Evolutionary conservation across 2,113 vertebrate genomes (phyloP), one percentile per base, ranked within the genome.

Genomic region (Bungarus multicinctus): DNA sequence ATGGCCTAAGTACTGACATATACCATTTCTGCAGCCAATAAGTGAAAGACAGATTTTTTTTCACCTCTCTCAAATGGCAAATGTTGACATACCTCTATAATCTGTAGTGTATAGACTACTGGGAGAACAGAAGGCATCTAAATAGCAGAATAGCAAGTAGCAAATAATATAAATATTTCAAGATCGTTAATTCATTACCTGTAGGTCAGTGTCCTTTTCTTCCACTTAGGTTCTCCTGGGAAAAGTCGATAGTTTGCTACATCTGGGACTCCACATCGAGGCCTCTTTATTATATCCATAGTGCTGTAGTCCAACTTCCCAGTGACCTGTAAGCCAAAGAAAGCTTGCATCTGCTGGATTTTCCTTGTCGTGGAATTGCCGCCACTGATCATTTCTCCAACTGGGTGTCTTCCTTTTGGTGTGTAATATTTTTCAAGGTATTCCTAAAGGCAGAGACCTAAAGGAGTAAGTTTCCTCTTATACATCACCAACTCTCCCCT

Each of bases 151-250:
- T 25, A 50, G 11, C 85, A 87, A 25, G 50, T 50, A 4, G 3
- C 25, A 52, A 86, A 86, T 47, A 47, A 12, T 50, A 5, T 87
- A 50, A 47, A 57, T 43, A 23, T 57, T 57, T 43, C n/a, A 55
- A 22, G 54, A 27, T 34, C 34, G 55, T 47, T 1, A 88, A 39
- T 85, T 94, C 81, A 64, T 96, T 94, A 98, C 97, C 97, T 98
- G 96, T 98, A 97, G 6, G 97, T 98, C 90, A 98, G 91, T n/a
- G 89, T 95, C 58, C 94, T 97, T 93, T 98, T 98, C 93, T 96
- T 5, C 97, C 97, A 98, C 89, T 95, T 98, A 89, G 96, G 97
- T 50, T 95, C 95, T 89, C 97, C 97, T 47, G 64, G 89, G 92
- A 98, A 98, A 93, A 98, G 96, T 22, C 94, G 96, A 30, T 97